Evolutionary conservation across 2,888 invertebrate genomes (phyloP), one percentile per base, ranked within the genome.

Genomic region (Ectemnius cavifrons): DNA sequence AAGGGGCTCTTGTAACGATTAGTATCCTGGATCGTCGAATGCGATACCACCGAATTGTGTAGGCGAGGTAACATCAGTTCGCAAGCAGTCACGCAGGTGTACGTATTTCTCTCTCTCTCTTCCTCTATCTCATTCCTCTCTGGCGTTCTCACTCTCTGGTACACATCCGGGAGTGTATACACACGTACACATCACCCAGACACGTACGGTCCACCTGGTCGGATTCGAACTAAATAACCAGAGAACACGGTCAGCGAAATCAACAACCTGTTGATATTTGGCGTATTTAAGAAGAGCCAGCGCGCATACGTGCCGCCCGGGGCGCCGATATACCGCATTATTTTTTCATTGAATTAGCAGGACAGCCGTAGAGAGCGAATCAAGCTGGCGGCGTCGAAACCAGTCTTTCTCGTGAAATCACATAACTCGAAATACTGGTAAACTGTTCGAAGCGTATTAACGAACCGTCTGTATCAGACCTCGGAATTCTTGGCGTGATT

Each of bases 191-290:
- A 8, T 8, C 16, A 52, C 52, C 16, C 52, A 52, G 52, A 62
- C 63, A 61, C 52, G 62, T 37, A 56, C 59, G 57, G 16, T 60
- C 59, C 70, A 82, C 78, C 78, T 82, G 71, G 28, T 57, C 63
- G 66, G 69, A 69, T 66, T 47, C 57, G 62, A 70, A 73, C 77
- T 80, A 78, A 83, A 83, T 82, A 80, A 79, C 71, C 84, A 63
- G 37, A 74, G 70, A 77, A 79, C 77, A 72, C 69, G 81, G 77
- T 76, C 77, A 80, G 72, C 60, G 63, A 84, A 80, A 80, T 82
- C 79, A 82, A 84, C 84, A 81, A 85, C 84, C 85, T 84, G 85
- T 85, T 85, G 84, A 84, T 85, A 84, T 79, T 82, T 77, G 61
- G 68, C 73, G 78, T 78, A 78, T 84, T 84, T 84, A 84, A 84